These are phyloP conservation scores for Meloidogyne hapla DNA, from an alignment of 1,140 invertebrate species.

Conservation along the genomic window DNA sequence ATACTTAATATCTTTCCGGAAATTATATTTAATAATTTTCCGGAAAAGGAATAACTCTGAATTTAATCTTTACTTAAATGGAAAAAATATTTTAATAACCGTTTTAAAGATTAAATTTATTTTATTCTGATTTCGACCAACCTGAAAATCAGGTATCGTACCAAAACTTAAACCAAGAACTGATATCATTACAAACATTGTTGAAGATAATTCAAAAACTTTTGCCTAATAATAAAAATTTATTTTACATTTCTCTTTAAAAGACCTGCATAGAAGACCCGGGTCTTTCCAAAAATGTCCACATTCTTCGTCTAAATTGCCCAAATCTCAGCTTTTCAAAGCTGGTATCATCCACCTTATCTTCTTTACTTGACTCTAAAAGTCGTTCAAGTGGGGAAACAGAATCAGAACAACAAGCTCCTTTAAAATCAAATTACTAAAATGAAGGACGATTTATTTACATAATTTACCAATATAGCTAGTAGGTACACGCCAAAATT, in stretches of 20 bases:
- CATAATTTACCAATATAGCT: constrained; percentile 59
- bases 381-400: constrained; percentile 23
- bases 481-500: constrained; percentile 61
- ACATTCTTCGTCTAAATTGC: constrained; percentile 58
- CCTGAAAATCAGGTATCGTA: constrained; percentile 63
- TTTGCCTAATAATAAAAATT: constrained; percentile 18
- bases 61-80: neutral
- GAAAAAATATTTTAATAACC: neutral
- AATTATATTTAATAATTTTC: neutral
- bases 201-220: constrained; percentile 61
- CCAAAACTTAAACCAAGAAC: constrained; percentile 63
- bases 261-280: constrained; percentile 62
- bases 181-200: constrained; percentile 61
- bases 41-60: neutral
- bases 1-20: neutral
- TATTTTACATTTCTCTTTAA: neutral
- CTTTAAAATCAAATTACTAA: neutral
- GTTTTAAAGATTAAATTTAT: neutral
- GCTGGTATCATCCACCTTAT: constrained; percentile 58
- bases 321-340: constrained; percentile 61
- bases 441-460: neutral
- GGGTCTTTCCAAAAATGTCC: constrained; percentile 62
- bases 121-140: constrained; percentile 8
- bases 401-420: constrained; percentile 26
- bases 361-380: constrained; percentile 23